These are phyloP conservation scores for Enteromius trimaculatus DNA, from an alignment of 2,797 vertebrate species.

Conservation along the genomic window DNA sequence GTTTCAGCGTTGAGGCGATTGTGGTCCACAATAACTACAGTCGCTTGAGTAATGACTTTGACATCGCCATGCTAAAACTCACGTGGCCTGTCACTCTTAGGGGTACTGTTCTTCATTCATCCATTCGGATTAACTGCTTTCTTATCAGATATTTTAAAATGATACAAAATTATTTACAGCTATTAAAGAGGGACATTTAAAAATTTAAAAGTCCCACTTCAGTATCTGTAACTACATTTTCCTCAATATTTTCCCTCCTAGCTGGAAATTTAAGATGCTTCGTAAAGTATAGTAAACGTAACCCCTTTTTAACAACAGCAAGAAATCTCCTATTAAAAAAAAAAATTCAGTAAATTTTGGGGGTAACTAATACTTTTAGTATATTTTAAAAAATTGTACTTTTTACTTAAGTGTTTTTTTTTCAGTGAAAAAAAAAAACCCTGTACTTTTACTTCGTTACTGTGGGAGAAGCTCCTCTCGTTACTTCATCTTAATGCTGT, in stretches of 20 bases:
- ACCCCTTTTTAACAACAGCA: background rate
- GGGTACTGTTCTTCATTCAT: conserved; percentile 43
- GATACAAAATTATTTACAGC: background rate
- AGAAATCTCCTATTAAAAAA: background rate
- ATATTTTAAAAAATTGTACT: too few species aligned
- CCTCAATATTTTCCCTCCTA: background rate
- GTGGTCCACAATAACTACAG: conserved; percentile 55
- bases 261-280: background rate
- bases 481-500: too few species aligned
- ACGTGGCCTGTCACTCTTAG: conserved; percentile 35
- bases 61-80: conserved; percentile 60
- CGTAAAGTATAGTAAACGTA: background rate
- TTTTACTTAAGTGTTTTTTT: too few species aligned
- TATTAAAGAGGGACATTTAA: background rate
- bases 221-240: background rate
- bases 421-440: too few species aligned
- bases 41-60: conserved; percentile 50
- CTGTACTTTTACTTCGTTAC: too few species aligned
- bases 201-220: background rate
- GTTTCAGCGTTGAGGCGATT: conserved; percentile 37
- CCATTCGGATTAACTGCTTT: background rate
- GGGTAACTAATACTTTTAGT: too few species aligned
- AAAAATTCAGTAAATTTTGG: too few species aligned
- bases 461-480: too few species aligned
- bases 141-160: background rate